Percentiles rank a stretch among this genome's conserved stretches.
These are phyloP conservation scores for Hesperia comma DNA, from an alignment of 2,888 invertebrate genomes.

Conservation along the genomic window DNA sequence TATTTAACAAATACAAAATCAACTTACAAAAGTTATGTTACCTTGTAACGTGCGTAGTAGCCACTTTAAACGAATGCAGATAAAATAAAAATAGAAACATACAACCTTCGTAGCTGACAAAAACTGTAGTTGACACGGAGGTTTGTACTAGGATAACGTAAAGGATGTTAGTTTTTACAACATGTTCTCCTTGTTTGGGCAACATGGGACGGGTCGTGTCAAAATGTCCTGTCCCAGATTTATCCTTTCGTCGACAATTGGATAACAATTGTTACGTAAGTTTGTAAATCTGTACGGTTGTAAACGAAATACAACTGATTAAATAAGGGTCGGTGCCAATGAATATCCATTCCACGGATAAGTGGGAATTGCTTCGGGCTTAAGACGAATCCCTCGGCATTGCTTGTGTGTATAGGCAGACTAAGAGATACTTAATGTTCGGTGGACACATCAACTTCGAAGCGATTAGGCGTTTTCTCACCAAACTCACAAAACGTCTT, in stretches of 20 bases:
- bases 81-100: background rate
- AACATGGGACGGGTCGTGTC: conserved; percentile 3
- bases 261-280: background rate
- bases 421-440: no score
- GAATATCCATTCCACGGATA: no score
- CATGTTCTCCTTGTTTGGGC: background rate
- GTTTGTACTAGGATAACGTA: background rate
- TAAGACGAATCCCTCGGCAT: no score
- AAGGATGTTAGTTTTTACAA: conserved; percentile 5
- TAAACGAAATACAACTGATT: background rate
- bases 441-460: no score
- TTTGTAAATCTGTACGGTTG: background rate
- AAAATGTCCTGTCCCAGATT: conserved; percentile 3
- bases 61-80: background rate
- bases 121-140: background rate
- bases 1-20: no score
- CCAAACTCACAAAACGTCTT: no score
- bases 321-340: background rate
- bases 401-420: no score
- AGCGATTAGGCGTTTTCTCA: no score
- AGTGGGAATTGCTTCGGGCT: no score
- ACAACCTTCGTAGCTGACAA: background rate
- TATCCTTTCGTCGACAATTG: background rate
- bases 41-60: no score
- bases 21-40: no score